A percentile compares a stretch with the other conserved stretches of the same genome.
phyloP scores from a whole-genome alignment of 2,113 vertebrate species.

The Myrmophylax atrothorax region DNA sequence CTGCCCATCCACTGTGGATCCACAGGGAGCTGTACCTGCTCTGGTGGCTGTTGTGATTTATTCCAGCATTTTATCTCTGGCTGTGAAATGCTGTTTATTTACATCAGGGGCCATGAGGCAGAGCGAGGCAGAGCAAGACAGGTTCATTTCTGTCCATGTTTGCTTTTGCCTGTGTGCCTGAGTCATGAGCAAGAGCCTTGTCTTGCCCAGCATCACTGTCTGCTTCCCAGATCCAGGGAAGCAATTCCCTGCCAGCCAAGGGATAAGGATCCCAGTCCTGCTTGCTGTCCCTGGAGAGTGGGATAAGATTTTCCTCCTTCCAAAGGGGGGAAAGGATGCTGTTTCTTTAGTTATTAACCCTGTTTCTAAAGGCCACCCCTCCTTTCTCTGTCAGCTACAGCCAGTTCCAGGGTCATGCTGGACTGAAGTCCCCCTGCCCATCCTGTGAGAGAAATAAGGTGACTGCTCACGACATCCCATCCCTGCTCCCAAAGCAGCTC shows the following conservation, averaged over 20 bases:
- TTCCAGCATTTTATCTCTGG: not conserved
- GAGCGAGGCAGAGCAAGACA: rapidly evolving
- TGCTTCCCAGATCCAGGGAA: rapidly evolving
- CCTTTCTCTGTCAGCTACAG: not conserved
- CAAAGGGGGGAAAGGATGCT: too few relatives aligned
- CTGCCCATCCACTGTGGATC: not conserved
- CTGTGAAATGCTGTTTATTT: not conserved
- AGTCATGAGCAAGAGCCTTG: not conserved
- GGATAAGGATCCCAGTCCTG: not conserved
- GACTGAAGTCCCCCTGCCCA: not conserved
- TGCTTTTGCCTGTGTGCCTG: not conserved
- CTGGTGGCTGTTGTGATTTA: rapidly evolving
- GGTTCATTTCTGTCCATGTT: not conserved
- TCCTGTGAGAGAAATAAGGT: not conserved
- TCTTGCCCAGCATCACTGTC: rapidly evolving
- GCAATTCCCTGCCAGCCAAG: not conserved
- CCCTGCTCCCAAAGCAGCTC: not conserved
- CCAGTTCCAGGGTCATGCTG: not conserved
- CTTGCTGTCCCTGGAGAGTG: not conserved
- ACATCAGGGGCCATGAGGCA: rapidly evolving
- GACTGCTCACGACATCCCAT: not conserved
- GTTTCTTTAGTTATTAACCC: not conserved
- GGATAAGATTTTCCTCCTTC: not conserved
- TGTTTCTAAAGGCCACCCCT: not conserved
- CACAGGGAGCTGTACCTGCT: not conserved